Percentiles rank a stretch among this genome's conserved stretches.
These are phyloP conservation scores for Coleophora deauratella DNA, from an alignment of 2,888 invertebrate genomes.

Conservation along the genomic window DNA sequence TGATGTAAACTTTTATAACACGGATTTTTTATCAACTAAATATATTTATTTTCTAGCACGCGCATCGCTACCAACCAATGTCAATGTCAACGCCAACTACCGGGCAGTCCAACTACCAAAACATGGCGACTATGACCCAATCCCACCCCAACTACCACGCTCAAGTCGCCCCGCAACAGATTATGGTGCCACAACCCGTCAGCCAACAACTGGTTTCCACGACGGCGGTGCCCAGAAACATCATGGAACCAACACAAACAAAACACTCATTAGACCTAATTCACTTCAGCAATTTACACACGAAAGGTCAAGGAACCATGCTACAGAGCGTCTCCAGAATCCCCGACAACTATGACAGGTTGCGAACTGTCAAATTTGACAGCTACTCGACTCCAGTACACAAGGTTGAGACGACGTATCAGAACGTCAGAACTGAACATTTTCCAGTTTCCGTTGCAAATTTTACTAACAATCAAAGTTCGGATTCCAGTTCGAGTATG, in stretches of 20 bases:
- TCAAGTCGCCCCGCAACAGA: constrained; percentile 13
- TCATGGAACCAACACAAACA: constrained; percentile 43
- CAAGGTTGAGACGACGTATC: constrained; percentile 49
- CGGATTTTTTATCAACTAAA: background rate
- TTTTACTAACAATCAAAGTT: constrained; percentile 63
- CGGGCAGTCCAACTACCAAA: constrained; percentile 45
- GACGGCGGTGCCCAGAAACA: constrained; percentile 35
- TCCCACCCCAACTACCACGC: constrained; percentile 47
- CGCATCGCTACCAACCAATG: constrained; percentile 59
- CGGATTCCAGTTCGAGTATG: constrained; percentile 81
- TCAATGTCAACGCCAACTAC: constrained; percentile 53
- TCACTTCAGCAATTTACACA: constrained; percentile 46
- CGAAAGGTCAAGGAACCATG: constrained; percentile 34
- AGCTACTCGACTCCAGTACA: constrained; percentile 41
- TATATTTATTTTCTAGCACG: constrained; percentile 31
- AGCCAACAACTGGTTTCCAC: constrained; percentile 33
- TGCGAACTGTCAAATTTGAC: constrained; percentile 42
- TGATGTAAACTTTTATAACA: too few species aligned
- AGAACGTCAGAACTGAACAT: constrained; percentile 45
- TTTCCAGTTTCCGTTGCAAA: constrained; percentile 40
- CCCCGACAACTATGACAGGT: constrained; percentile 44
- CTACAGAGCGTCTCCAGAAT: constrained; percentile 46
- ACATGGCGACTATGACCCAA: constrained; percentile 54
- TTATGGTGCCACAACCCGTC: constrained; percentile 16
- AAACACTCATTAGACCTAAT: constrained; percentile 55